Percentiles rank a stretch among this genome's conserved stretches.
These are phyloP conservation scores for Nesidiocoris tenuis DNA, from an alignment of 2,888 invertebrate species.

Conservation along the genomic window DNA sequence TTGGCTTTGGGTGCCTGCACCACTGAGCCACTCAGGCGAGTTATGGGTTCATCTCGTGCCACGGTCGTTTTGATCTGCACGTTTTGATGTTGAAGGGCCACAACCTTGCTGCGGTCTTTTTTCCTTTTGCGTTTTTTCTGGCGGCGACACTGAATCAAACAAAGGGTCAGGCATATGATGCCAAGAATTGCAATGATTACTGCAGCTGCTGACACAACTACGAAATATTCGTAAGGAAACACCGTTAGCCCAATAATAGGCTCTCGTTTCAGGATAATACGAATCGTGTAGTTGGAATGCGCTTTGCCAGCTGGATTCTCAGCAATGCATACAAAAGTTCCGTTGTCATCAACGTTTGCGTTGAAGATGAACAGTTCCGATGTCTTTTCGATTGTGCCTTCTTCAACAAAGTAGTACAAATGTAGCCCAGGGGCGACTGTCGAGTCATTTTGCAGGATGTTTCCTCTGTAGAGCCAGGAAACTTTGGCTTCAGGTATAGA, in stretches of 20 bases:
- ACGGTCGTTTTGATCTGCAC: slow-evolving; percentile 50
- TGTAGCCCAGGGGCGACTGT: slow-evolving; percentile 66
- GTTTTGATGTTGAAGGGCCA: slow-evolving; percentile 60
- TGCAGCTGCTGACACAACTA: slow-evolving; percentile 68
- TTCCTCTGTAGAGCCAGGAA: slow-evolving; percentile 81
- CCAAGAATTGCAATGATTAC: slow-evolving; percentile 67
- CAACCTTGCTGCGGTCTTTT: slow-evolving; percentile 64
- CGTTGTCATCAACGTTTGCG: slow-evolving; percentile 76
- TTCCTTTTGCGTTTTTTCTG: slow-evolving; percentile 60
- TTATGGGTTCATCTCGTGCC: slow-evolving; percentile 56
- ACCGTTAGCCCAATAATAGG: slow-evolving; percentile 67
- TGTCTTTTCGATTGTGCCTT: slow-evolving; percentile 70
- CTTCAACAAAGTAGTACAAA: slow-evolving; percentile 70
- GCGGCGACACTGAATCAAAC: slow-evolving; percentile 51
- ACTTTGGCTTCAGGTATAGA: slow-evolving; percentile 79
- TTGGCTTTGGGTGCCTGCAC: slow-evolving; percentile 57
- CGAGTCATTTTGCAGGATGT: slow-evolving; percentile 74
- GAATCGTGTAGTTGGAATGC: slow-evolving; percentile 77
- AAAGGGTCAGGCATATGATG: slow-evolving; percentile 52
- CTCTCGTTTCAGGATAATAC: slow-evolving; percentile 71
- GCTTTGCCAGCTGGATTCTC: slow-evolving; percentile 80
- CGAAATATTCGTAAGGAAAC: slow-evolving; percentile 69
- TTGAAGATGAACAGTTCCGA: slow-evolving; percentile 78
- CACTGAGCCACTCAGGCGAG: slow-evolving; percentile 51
- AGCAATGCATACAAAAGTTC: slow-evolving; percentile 81